Conservation (phyloP, 2,797 vertebrate species). For the Yasuhikotakia modesta region DNA sequence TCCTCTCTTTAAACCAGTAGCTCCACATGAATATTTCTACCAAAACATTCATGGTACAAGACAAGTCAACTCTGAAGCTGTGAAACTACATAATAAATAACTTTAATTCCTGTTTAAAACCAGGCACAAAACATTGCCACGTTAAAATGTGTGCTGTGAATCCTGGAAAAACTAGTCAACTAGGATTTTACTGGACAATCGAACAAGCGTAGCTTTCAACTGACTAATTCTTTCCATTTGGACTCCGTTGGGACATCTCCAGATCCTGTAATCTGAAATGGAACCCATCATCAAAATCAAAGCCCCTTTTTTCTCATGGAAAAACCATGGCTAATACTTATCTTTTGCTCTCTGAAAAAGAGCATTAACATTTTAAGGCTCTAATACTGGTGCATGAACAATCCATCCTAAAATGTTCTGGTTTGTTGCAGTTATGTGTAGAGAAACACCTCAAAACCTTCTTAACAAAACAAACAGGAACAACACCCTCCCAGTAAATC, state of each 20-base stretch:
- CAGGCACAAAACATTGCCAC: not conserved
- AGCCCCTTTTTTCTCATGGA: slow-evolving; percentile 31
- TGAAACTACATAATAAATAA: not conserved
- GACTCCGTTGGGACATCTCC: slow-evolving; percentile 37
- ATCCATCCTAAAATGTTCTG: not conserved
- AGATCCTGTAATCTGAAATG: slow-evolving; percentile 48
- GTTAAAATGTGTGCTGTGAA: not conserved
- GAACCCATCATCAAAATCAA: slow-evolving; percentile 36
- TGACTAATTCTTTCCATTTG: slow-evolving; percentile 51
- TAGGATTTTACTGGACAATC: slow-evolving; percentile 37
- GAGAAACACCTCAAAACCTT: slow-evolving; percentile 23
- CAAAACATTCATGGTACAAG: not conserved
- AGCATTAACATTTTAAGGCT: slow-evolving; percentile 18
- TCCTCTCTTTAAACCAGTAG: not conserved
- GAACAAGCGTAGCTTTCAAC: slow-evolving; percentile 27
- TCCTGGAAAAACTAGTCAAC: slow-evolving; percentile 40
- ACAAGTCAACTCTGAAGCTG: not conserved
- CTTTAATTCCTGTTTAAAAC: not conserved
- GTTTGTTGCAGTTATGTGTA: slow-evolving; percentile 8
- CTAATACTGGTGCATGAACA: slow-evolving; percentile 4
- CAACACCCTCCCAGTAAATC: slow-evolving; percentile 22
- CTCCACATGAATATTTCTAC: not conserved
- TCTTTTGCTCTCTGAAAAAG: slow-evolving; percentile 24
- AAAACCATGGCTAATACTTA: slow-evolving; percentile 32
- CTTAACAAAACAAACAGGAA: slow-evolving; percentile 32